Percentiles rank a stretch among this genome's conserved stretches.
Evolutionary conservation across 2,113 vertebrate genomes (phyloP).

Genomic region (Siniperca knerii): DNA sequence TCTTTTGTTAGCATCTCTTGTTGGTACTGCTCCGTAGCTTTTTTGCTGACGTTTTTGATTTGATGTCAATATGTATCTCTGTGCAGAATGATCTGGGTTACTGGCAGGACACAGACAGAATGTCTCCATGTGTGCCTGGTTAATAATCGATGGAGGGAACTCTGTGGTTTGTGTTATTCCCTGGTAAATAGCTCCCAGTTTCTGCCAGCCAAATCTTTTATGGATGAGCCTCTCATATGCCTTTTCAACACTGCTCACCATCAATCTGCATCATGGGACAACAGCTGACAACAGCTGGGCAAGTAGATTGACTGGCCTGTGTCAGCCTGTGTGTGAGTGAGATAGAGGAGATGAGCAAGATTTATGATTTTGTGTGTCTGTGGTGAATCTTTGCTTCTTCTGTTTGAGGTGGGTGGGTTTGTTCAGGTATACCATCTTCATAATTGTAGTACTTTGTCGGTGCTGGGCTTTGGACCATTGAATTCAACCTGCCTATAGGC

Average conservation of each 20-base stretch:
- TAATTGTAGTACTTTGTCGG: conserved; percentile 12
- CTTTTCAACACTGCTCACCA: conserved; percentile 41
- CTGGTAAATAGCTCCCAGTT: conserved; percentile 43
- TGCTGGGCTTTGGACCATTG: background rate
- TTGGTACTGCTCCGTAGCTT: too few relatives aligned
- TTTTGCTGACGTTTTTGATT: background rate
- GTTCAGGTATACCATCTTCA: background rate
- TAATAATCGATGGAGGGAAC: conserved; percentile 63
- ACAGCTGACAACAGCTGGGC: conserved; percentile 12
- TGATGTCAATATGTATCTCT: background rate
- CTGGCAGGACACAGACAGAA: conserved; percentile 8
- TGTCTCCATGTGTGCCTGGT: conserved; percentile 44
- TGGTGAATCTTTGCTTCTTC: conserved; percentile 1
- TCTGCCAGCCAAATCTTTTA: conserved; percentile 60
- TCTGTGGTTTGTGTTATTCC: conserved; percentile 50
- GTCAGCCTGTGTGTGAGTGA: conserved; percentile 18
- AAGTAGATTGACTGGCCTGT: conserved; percentile 41
- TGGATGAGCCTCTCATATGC: conserved; percentile 64
- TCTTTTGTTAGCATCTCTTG: too few relatives aligned
- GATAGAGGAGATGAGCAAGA: conserved; percentile 8
- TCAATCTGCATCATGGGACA: conserved; percentile 50
- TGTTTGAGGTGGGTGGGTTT: conserved; percentile 14
- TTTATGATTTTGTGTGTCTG: conserved; percentile 25
- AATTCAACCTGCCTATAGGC: background rate
- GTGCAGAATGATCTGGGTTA: background rate